phyloP scores from a whole-genome alignment of 23 tunicate genomes.

The Diplosoma virens region DNA sequence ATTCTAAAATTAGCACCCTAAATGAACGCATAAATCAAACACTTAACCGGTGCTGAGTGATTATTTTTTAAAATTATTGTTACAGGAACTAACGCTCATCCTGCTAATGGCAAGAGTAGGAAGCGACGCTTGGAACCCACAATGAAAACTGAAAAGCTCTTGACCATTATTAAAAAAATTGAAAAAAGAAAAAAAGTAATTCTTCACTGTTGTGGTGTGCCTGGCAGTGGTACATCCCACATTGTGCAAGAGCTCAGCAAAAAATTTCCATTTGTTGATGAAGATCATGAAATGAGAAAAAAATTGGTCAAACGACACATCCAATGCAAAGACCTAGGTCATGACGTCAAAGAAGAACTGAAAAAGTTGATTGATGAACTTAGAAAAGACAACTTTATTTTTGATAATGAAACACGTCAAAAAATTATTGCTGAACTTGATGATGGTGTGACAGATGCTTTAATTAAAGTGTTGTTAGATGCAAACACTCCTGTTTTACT shows the following conservation, averaged over 20 bases:
- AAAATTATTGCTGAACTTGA: neutral
- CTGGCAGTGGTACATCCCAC: slow-evolving; percentile 34
- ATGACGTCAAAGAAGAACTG: neutral
- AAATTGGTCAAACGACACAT: neutral
- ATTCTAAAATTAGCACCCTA: no score
- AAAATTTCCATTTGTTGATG: slow-evolving; percentile 7
- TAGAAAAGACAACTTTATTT: neutral
- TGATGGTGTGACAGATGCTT: neutral
- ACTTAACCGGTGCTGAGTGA: no score
- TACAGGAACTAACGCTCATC: no score
- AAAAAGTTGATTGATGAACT: neutral
- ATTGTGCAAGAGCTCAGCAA: slow-evolving; percentile 16
- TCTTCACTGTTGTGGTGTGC: slow-evolving; percentile 25
- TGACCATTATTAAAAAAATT: neutral
- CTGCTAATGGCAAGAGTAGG: no score
- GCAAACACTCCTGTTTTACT: neutral
- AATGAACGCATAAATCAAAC: no score
- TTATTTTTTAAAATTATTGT: no score
- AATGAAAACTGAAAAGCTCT: neutral
- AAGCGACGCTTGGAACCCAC: no score
- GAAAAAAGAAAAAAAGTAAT: neutral
- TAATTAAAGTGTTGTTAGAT: neutral
- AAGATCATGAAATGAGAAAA: neutral
- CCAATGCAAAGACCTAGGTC: slow-evolving; percentile 7
- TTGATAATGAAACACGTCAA: neutral